Base-by-base conservation (phyloP, 2,797 vertebrate genomes). In the Melanotaenia nigrans region DNA sequence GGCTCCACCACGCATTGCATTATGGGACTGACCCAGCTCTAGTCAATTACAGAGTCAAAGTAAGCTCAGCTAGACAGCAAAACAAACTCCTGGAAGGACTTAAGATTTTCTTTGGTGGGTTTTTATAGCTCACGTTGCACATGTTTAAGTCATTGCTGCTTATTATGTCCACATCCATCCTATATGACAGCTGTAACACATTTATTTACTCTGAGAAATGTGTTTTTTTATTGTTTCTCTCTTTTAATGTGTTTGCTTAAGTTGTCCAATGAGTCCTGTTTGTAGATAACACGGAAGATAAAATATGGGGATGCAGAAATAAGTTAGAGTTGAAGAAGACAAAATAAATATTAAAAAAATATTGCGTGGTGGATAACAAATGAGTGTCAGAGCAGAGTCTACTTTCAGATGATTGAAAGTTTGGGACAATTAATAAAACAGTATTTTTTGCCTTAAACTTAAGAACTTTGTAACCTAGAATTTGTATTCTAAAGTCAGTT, bases 21-120 rank as follows among this genome's bases (percentile, higher is more conserved):
- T 84, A 87, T 92, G 93, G 93, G 91, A 93, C 59, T 89, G 85
- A 86, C 83, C 88, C 85, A 90, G 86, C 91, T 88, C 78, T 73
- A 87, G 83, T 88, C 85, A 90, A 90, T 86, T 90, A 87, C 84
- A 90, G 85, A 92, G 78, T 86, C 75, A 57, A 70, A 85, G 89
- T 82, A 55, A 85, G 85, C 88, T 89, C 81, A 68, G 84, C 84
- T 77, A 84, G 85, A 81, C 74, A 47, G 78, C 76, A 85, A 89
- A 90, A 88, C 85, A 87, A 88, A 86, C 82, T 87, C 80, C 64
- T 14, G 32, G 24, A 75, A 68, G 86, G 75, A 75, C 76, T 61
- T 59, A 79, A 68, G 59, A 61, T 13, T 73, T 69, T 63, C 49
- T 80, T 60, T 30, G 61, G 65, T 79, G 73, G 78, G 60, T 71